Conservation (phyloP, 2,113 vertebrate genomes). For the Labrus mixtus region DNA sequence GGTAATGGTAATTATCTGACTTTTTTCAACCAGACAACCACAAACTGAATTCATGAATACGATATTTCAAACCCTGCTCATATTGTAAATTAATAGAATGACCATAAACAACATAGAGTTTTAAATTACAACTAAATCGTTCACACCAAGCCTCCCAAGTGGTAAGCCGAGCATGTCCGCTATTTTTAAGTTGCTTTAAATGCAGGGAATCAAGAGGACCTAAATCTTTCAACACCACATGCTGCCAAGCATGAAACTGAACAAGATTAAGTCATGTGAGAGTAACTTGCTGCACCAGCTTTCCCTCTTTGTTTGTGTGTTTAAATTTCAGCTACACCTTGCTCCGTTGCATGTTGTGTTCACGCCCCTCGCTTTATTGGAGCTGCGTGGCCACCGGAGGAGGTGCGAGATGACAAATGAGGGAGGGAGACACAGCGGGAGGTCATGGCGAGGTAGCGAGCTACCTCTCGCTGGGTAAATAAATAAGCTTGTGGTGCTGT, state of each 20-base stretch:
- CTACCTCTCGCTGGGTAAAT: conserved; percentile 82
- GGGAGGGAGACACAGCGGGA: conserved; percentile 78
- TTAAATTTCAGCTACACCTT: conserved; percentile 27
- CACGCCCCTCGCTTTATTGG: conserved; percentile 44
- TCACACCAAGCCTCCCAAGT: neutral
- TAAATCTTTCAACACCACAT: conserved; percentile 44
- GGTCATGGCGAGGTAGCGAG: conserved; percentile 77
- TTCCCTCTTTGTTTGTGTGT: conserved; percentile 35
- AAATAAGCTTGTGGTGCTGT: conserved; percentile 82
- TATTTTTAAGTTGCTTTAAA: conserved; percentile 18
- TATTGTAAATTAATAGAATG: neutral
- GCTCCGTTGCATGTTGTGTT: conserved; percentile 41
- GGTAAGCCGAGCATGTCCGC: neutral
- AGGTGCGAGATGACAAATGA: conserved; percentile 75
- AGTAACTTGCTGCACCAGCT: conserved; percentile 54
- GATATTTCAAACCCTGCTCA: neutral
- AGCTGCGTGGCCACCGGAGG: conserved; percentile 58
- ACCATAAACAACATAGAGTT: neutral
- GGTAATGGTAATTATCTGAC: neutral
- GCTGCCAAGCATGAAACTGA: conserved; percentile 13
- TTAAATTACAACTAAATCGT: neutral
- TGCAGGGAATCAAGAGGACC: conserved; percentile 12
- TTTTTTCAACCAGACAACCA: neutral
- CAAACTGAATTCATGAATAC: neutral
- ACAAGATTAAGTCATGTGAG: conserved; percentile 24